Conservation (phyloP, 2,113 vertebrate genomes). For the Aphelocoma coerulescens region DNA sequence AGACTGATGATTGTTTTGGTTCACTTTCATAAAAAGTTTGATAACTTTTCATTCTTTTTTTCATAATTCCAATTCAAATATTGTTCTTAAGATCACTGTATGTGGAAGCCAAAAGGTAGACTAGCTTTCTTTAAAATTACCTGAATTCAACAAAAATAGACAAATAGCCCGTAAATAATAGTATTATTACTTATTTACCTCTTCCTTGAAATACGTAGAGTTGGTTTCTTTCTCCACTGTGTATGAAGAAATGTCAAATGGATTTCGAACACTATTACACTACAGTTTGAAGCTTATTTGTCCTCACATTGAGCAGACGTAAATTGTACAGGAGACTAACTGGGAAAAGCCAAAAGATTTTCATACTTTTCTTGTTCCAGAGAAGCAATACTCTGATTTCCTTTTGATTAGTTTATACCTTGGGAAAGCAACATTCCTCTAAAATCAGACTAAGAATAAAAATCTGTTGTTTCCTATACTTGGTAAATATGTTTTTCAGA, state of each 20-base stretch:
- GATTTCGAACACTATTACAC: neutral
- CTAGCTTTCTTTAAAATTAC: neutral
- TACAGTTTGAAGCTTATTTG: neutral
- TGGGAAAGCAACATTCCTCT: neutral
- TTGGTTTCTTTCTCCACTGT: neutral
- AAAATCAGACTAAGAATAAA: neutral
- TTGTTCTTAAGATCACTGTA: neutral
- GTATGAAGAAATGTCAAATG: neutral
- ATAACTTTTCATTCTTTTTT: neutral
- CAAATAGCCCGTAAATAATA: neutral
- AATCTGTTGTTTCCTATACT: neutral
- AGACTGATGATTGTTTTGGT: neutral
- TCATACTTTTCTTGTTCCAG: neutral
- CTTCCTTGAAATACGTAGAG: neutral
- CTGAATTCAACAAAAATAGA: neutral
- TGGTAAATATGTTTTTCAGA: neutral
- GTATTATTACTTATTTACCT: neutral
- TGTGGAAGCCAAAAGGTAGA: neutral
- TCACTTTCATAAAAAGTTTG: neutral
- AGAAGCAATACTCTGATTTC: neutral
- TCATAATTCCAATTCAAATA: neutral
- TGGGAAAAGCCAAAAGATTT: neutral
- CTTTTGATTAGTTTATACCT: neutral
- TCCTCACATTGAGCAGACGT: neutral
- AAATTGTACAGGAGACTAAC: neutral